A percentile compares a stretch with the other conserved stretches of the same genome.
Conservation (phyloP, 2,888 invertebrate species). For the Hyles lineata region DNA sequence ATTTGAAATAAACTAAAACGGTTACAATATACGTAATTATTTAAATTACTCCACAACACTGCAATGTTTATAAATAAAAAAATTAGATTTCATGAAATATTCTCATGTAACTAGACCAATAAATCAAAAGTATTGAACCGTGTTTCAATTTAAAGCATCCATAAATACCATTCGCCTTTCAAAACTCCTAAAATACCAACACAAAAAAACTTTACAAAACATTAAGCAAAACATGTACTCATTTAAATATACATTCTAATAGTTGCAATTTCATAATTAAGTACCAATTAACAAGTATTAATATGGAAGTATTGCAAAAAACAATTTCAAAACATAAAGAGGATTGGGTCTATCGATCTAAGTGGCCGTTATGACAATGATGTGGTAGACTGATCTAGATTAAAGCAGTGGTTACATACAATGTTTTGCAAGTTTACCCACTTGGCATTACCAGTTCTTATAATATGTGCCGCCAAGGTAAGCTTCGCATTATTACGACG, state of each 20-base stretch:
- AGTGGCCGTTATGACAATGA: slow-evolving; percentile 11
- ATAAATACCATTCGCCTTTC: neutral
- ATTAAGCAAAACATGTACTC: slow-evolving; percentile 3
- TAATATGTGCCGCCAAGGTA: slow-evolving; percentile 32
- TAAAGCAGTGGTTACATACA: slow-evolving; percentile 26
- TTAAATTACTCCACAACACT: too few relatives aligned
- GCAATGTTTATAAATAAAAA: too few relatives aligned
- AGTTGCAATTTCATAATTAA: slow-evolving; percentile 13
- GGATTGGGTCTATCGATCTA: slow-evolving; percentile 7
- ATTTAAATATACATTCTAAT: slow-evolving; percentile 16
- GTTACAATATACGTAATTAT: too few relatives aligned
- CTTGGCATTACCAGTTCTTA: slow-evolving; percentile 29
- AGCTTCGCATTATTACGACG: slow-evolving; percentile 34
- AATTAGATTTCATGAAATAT: neutral
- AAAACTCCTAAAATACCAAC: neutral
- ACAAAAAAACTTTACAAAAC: slow-evolving; percentile 15
- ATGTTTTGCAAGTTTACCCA: slow-evolving; percentile 31
- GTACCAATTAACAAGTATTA: slow-evolving; percentile 14
- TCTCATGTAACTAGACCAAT: neutral
- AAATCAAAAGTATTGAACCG: neutral
- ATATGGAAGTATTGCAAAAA: slow-evolving; percentile 14
- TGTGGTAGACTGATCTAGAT: slow-evolving; percentile 25
- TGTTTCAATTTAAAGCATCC: neutral
- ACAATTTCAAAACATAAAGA: slow-evolving; percentile 18
- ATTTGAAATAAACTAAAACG: too few relatives aligned